These are phyloP conservation scores for Sylvietta virens DNA, from an alignment of 2,113 vertebrate genomes.

Conservation along the genomic window DNA sequence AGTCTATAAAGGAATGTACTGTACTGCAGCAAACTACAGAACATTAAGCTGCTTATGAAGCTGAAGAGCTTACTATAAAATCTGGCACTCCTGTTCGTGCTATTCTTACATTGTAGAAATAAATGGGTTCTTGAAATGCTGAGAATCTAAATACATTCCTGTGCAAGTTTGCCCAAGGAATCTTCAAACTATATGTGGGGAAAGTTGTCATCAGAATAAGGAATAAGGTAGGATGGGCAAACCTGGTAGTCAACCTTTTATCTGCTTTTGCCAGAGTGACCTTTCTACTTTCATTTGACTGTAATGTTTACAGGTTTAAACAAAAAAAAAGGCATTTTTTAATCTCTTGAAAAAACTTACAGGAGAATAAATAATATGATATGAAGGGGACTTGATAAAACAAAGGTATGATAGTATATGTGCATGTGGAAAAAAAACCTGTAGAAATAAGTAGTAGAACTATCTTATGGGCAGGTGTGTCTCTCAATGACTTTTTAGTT, in stretches of 20 bases:
- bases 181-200: not conserved
- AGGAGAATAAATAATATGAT: not conserved
- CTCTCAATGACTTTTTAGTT: not conserved
- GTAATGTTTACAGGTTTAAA: not conserved
- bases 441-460: not conserved
- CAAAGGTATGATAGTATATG: not conserved
- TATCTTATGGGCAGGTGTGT: not conserved
- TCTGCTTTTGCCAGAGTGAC: not conserved
- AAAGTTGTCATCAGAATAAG: not conserved
- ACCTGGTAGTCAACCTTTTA: not conserved
- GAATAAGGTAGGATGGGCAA: not conserved
- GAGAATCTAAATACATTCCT: not conserved
- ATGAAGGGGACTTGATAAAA: not conserved
- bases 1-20: not conserved
- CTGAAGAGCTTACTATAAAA: not conserved
- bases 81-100: not conserved
- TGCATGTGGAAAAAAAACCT: not conserved
- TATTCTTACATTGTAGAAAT: not conserved
- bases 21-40: not conserved
- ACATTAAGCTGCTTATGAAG: not conserved
- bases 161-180: not conserved
- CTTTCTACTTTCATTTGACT: not conserved
- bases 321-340: not conserved
- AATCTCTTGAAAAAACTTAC: not conserved
- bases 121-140: not conserved